Percentiles rank a stretch among this genome's conserved stretches.
Conservation (phyloP, 2,113 vertebrate species). For the Lepisosteus oculatus region DNA sequence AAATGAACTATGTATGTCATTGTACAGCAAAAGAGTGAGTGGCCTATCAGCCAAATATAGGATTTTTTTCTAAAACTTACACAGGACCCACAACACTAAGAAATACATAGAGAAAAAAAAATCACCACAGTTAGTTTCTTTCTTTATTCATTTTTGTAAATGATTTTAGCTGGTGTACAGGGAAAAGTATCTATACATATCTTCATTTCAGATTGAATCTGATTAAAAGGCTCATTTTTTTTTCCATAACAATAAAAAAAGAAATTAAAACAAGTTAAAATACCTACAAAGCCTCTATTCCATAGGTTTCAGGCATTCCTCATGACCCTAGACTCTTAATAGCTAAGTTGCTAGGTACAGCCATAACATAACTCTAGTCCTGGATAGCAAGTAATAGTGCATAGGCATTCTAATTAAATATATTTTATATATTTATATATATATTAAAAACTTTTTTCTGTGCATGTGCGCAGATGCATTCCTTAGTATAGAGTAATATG, state of each 20-base stretch:
- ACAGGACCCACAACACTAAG: conserved; percentile 31
- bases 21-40: too few relatives aligned
- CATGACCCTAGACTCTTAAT: conserved; percentile 66
- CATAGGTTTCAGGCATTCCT: conserved; percentile 67
- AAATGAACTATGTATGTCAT: too few relatives aligned
- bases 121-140: conserved; percentile 59
- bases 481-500: conserved; percentile 74
- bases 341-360: conserved; percentile 74
- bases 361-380: conserved; percentile 75
- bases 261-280: conserved; percentile 63
- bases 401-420: conserved; percentile 79
- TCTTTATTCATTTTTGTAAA: conserved; percentile 82
- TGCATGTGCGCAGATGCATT: conserved; percentile 78
- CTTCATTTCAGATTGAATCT: conserved; percentile 60
- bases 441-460: conserved; percentile 76
- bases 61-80: conserved; percentile 24
- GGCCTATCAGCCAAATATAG: too few relatives aligned
- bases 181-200: conserved; percentile 73
- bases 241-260: conserved; percentile 73
- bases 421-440: conserved; percentile 71
- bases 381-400: conserved; percentile 70
- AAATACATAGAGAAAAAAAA: conserved; percentile 12
- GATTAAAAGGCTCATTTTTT: conserved; percentile 66
- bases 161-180: conserved; percentile 81
- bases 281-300: conserved; percentile 59